Evolutionary conservation across 2,888 invertebrate species (phyloP).

Genomic region (Acanthosepion pharaonis): DNA sequence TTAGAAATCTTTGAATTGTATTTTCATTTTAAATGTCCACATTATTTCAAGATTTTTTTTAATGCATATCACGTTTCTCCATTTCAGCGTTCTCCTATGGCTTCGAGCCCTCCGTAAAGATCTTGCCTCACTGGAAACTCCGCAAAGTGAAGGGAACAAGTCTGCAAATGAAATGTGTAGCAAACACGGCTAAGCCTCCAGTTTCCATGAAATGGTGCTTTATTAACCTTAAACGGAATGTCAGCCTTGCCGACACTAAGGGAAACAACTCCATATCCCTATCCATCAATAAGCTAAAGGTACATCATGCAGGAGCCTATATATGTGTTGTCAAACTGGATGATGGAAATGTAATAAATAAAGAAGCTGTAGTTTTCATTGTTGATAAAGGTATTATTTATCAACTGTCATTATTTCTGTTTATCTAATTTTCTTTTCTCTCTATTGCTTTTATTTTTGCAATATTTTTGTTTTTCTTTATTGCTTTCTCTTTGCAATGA

Average conservation of each 20-base stretch:
- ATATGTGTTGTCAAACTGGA: constrained; percentile 47
- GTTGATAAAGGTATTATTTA: constrained; percentile 45
- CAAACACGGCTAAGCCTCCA: constrained; percentile 4
- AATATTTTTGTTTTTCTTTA: no score
- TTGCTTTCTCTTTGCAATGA: no score
- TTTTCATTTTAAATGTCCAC: background rate
- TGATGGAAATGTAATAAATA: constrained; percentile 34
- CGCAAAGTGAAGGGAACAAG: constrained; percentile 44
- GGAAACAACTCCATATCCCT: constrained; percentile 41
- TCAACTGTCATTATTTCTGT: background rate
- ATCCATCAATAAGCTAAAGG: constrained; percentile 39
- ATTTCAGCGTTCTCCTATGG: background rate
- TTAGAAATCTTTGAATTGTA: background rate
- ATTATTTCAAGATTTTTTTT: background rate
- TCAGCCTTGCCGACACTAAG: background rate
- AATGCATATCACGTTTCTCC: background rate
- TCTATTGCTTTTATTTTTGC: background rate
- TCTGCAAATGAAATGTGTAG: constrained; percentile 45
- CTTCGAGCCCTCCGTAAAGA: background rate
- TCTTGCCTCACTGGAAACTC: constrained; percentile 34
- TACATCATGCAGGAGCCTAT: constrained; percentile 43
- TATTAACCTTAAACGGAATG: background rate
- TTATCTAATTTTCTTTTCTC: background rate
- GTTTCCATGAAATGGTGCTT: constrained; percentile 40
- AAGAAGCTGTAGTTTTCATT: constrained; percentile 46